Base-by-base conservation (phyloP, 2,797 vertebrate genomes). In the Uromys caudimaculatus region DNA sequence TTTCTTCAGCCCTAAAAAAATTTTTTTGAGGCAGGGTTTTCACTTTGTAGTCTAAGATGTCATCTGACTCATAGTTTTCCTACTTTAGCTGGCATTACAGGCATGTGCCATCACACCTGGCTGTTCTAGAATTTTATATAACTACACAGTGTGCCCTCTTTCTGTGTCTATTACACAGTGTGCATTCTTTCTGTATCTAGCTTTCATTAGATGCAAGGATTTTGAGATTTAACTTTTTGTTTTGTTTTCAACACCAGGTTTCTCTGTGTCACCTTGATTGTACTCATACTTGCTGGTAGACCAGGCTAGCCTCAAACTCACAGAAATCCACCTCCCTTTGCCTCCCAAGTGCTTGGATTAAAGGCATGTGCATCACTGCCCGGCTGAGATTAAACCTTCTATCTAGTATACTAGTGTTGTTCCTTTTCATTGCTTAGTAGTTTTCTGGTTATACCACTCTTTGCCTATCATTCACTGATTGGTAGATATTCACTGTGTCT, bases 201-300 rank as follows among this genome's bases (percentile, higher is more conserved):
- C 19, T 94, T 90, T 94, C 38, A 71, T 6, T 83, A 6, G 47
- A 17, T 35, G 0, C 32, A 86, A 94, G 60, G 17, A 86, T 76
- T 90, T 94, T 95, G 50, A 95, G 56, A 90, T 69, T 92, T 54
- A 71, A 52, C 35, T 38, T 27, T 88, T 91, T 85, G 9, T 41
- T 75, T 41, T 71, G 69, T n/a, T 71, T 71, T 75, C 24, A 10
- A 75, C 23, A 44, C 23, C 27, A 23, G 23, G 23, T 44, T 44
- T 75, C 38, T 75, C 41, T 75, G 23, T 44, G 73, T 75, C 1
- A 4, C 41, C 11, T 44, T 75, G 73, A 23, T 13, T 44, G 73
- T 75, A 11, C 41, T 75, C 38, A 41, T 13, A 73, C 23, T 75
- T 44, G 41, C 23, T 41, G 44, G 41, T 44, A 75, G 73, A 75